Base-by-base conservation (phyloP, 1,140 invertebrate genomes). In the Euwallacea fornicatus region DNA sequence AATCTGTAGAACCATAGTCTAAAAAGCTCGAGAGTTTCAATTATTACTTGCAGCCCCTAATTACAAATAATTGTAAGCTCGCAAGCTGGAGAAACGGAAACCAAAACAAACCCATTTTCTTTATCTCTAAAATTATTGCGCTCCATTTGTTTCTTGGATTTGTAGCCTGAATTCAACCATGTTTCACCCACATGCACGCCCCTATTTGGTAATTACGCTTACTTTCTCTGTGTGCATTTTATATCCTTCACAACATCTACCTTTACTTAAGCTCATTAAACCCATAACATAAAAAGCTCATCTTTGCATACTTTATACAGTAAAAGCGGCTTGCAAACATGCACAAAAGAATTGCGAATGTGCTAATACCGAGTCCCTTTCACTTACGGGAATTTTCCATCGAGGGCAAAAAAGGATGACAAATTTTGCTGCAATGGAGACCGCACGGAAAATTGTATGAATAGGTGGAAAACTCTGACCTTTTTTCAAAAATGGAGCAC, bases 311-410 rank as follows among this genome's bases (percentile, higher is more conserved):
- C n/a, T 58, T 58, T 58, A 58, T 58, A n/a, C n/a, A 21, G 21
- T 10, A 15, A 58, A 16, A 58, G 21, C 21, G 55, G 21, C 21
- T 33, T 58, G 15, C 55, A 58, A 58, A 33, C 21, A 6, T 58
- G 55, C 21, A 58, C 55, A 58, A 58, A 58, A 58, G 55, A 13
- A 33, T 33, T 33, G 55, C 55, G 55, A 58, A 58, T 58, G n/a
- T 58, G 21, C 21, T 58, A 58, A 58, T 58, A 58, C 55, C 21
- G n/a, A 16, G 21, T 33, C 55, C 55, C 21, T 58, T 58, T 33
- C 21, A 58, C 55, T 16, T 58, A 43, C 41, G 11, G 41, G 59
- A 42, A 42, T n/a, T 7, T 61, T 61, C 11, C 6, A 50, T 50
- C 46, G 9, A 10, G 46, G 13, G 11, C 8, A n/a, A 43, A 43